These are phyloP conservation scores for Drosophila simulans DNA, from an alignment of 1,140 invertebrate species.

Conservation along the genomic window DNA sequence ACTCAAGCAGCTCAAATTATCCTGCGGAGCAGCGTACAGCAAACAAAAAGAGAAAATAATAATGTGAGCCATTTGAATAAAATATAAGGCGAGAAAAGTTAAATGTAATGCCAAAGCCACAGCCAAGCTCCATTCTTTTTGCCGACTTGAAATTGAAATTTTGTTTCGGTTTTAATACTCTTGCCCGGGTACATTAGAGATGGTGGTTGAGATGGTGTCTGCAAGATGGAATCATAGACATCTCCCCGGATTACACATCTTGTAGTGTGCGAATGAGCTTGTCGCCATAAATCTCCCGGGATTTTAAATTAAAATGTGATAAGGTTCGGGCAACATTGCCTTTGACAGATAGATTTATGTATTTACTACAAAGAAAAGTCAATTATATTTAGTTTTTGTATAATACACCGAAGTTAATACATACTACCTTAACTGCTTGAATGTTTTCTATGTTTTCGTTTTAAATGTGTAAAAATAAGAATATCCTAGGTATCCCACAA, in stretches of 20 bases:
- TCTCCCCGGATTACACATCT: slow-evolving; percentile 15
- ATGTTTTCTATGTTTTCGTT: neutral
- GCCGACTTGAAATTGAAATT: slow-evolving; percentile 65
- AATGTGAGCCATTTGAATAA: slow-evolving; percentile 73
- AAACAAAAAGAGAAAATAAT: slow-evolving; percentile 40
- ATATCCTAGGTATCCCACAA: slow-evolving; percentile 16
- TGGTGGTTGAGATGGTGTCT: slow-evolving; percentile 7
- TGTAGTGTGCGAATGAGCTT: neutral
- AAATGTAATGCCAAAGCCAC: slow-evolving; percentile 77
- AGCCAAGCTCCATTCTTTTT: slow-evolving; percentile 26
- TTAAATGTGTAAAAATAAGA: neutral
- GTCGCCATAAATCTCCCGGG: neutral
- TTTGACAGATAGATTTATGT: neutral
- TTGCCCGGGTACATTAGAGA: slow-evolving; percentile 16
- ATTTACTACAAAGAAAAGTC: neutral
- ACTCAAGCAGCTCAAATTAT: slow-evolving; percentile 71
- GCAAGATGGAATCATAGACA: slow-evolving; percentile 9
- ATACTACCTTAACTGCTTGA: no score
- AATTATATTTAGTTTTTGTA: no score
- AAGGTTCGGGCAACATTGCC: neutral
- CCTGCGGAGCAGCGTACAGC: slow-evolving; percentile 44
- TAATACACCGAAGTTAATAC: no score
- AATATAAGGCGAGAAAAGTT: slow-evolving; percentile 81
- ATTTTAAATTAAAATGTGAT: neutral
- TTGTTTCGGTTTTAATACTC: slow-evolving; percentile 43